Evolutionary conservation across 37 sponge, comb jelly and placozoan genomes (phyloP).

Genomic region (Cliona cf. orientalis): DNA sequence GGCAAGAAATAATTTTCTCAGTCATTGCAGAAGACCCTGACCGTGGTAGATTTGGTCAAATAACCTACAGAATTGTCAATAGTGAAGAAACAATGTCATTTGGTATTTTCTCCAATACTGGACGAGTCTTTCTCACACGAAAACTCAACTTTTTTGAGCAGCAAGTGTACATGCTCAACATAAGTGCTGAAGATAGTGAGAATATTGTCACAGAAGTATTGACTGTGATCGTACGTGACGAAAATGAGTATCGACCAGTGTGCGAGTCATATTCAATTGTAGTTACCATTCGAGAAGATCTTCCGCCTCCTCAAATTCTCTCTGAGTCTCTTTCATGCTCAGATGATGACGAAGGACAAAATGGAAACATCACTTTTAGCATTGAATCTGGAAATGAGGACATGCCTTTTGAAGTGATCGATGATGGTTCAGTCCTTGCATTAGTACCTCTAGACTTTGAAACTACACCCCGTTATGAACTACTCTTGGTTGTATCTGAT

Average conservation of each 20-base stretch:
- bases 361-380: conserved; percentile 31
- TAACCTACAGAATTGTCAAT: conserved; percentile 20
- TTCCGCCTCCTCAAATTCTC: background rate
- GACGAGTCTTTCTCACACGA: conserved; percentile 39
- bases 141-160: conserved; percentile 35
- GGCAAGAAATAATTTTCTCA: conserved; percentile 27
- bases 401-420: background rate
- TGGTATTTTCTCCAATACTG: conserved; percentile 43
- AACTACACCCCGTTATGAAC: conserved; percentile 19
- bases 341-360: conserved; percentile 40
- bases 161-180: conserved; percentile 37
- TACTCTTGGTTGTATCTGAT: conserved; percentile 51
- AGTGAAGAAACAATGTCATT: conserved; percentile 25
- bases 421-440: background rate
- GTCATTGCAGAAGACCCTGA: conserved; percentile 61
- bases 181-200: conserved; percentile 47
- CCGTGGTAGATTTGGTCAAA: conserved; percentile 45
- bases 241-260: conserved; percentile 52
- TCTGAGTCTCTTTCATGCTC: conserved; percentile 37
- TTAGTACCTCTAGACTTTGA: background rate
- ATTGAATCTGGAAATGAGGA: conserved; percentile 27
- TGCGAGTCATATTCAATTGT: conserved; percentile 14
- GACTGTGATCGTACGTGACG: conserved; percentile 39
- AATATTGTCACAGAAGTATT: conserved; percentile 24
- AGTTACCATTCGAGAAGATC: background rate